Percentiles rank a stretch among this genome's conserved stretches.
phyloP scores from a whole-genome alignment of 2,797 vertebrate genomes.

The Coendou prehensilis region DNA sequence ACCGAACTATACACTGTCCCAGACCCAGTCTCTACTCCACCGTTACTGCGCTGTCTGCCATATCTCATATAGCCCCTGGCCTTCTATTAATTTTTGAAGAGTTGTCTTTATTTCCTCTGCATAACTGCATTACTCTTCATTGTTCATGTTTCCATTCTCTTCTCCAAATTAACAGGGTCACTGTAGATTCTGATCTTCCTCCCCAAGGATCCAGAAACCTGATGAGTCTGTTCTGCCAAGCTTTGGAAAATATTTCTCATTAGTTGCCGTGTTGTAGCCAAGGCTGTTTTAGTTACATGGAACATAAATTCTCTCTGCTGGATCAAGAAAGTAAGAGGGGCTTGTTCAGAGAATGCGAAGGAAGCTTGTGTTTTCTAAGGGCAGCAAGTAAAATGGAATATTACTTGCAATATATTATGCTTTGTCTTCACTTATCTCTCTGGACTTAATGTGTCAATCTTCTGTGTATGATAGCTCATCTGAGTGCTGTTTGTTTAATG shows the following conservation, averaged over 20 bases:
- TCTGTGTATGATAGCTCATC: background rate
- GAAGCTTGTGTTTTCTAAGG: constrained; percentile 46
- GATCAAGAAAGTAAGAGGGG: constrained; percentile 48
- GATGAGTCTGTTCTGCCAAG: constrained; percentile 47
- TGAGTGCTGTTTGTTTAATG: constrained; percentile 41
- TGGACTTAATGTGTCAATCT: background rate
- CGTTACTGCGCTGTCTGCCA: background rate
- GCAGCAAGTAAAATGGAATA: constrained; percentile 2
- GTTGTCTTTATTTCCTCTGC: background rate
- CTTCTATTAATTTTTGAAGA: background rate
- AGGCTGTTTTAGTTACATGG: constrained; percentile 49
- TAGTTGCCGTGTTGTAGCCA: background rate
- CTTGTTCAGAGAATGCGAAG: background rate
- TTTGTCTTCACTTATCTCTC: background rate
- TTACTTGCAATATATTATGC: background rate
- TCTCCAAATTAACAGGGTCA: constrained; percentile 32
- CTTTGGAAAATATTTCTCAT: constrained; percentile 48
- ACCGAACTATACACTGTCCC: background rate
- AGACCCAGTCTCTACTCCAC: background rate
- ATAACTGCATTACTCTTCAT: background rate
- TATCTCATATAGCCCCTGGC: background rate
- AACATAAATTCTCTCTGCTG: constrained; percentile 65
- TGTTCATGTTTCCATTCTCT: background rate
- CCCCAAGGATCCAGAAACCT: constrained; percentile 54
- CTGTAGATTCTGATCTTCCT: constrained; percentile 21